Evolutionary conservation across 2,888 invertebrate genomes (phyloP), one percentile per base, ranked within the genome.

Genomic region (Polymixis flavicincta): DNA sequence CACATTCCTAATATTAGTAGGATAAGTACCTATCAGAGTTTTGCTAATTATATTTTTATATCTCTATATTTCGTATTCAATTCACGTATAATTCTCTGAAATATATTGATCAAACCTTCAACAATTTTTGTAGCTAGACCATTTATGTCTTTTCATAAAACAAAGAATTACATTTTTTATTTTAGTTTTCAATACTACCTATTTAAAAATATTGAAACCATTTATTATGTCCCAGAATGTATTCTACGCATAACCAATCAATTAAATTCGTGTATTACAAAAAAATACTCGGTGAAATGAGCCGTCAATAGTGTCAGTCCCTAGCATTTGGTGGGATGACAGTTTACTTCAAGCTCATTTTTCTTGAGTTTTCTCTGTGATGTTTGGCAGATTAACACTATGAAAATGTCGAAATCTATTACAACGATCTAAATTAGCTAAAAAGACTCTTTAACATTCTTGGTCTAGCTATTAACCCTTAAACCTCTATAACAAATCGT

Each of bases 401-500:
- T n/a, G 14, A 52, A 3, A 32, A 3, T 0, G n/a, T 42, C 28
- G 2, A 42, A 71, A 71, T 74, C 52, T 45, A 54, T 52, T 7
- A 7, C 42, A 19, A 22, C 14, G 13, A 54, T 55, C 32, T 25
- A 19, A 60, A 19, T 42, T 28, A 14, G 50, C 8, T 0, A 57
- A 63, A 68, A 50, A 52, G 2, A 14, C 28, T 25, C 6, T 50
- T 32, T 70, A 25, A 52, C 55, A 63, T 68, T 22, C 67, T 50
- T 76, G 59, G 63, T 76, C 79, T 82, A 68, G 74, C 74, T 74
- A 74, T 71, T 37, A 70, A 32, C 42, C 11, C 22, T 59, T 25
- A 73, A 73, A 66, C 25, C 28, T 52, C 37, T 48, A 25, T 69
- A 71, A 54, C 54, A 32, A 84, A 59, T 61, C 19, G 52, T 77